A percentile compares a stretch with the other conserved stretches of the same genome.
phyloP scores from a whole-genome alignment of 2,797 vertebrate species.

The Thaleichthys pacificus region DNA sequence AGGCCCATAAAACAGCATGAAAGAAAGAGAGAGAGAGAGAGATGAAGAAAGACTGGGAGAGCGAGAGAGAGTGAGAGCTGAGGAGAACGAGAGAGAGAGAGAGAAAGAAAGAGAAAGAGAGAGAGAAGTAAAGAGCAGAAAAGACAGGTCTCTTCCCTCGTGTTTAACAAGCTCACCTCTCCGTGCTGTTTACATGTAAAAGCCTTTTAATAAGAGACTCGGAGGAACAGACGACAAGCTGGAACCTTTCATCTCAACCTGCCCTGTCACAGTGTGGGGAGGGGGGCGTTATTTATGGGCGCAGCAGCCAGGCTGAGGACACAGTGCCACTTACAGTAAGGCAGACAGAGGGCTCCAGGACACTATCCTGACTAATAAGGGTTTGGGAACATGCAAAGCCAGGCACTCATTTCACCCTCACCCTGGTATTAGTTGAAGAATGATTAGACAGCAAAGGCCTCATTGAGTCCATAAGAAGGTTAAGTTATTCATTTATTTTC shows the following conservation, averaged over 20 bases:
- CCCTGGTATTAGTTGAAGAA: not conserved
- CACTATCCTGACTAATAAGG: constrained; percentile 2
- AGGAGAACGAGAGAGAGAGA: constrained; percentile 28
- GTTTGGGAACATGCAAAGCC: not conserved
- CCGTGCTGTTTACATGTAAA: constrained; percentile 72
- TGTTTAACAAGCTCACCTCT: constrained; percentile 75
- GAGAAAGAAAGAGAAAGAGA: constrained; percentile 38
- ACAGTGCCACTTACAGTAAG: constrained; percentile 52
- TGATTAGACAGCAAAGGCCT: not conserved
- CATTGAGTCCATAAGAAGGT: too few relatives aligned
- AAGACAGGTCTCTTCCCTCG: constrained; percentile 34
- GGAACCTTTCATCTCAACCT: constrained; percentile 76
- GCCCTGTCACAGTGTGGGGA: constrained; percentile 58
- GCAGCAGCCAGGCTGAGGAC: constrained; percentile 60
- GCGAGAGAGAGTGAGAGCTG: constrained; percentile 32
- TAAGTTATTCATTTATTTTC: too few relatives aligned
- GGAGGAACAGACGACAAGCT: constrained; percentile 55
- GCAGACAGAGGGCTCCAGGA: constrained; percentile 46
- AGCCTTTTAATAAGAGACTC: constrained; percentile 75
- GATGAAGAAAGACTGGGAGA: constrained; percentile 38
- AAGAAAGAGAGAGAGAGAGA: not conserved
- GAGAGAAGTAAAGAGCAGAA: not conserved
- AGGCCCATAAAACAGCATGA: not conserved
- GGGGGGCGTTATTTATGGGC: constrained; percentile 70
- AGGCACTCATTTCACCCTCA: not conserved